A percentile compares a stretch with the other conserved stretches of the same genome.
Conservation (phyloP, 2,113 vertebrate genomes). For the Crotalus tigris region DNA sequence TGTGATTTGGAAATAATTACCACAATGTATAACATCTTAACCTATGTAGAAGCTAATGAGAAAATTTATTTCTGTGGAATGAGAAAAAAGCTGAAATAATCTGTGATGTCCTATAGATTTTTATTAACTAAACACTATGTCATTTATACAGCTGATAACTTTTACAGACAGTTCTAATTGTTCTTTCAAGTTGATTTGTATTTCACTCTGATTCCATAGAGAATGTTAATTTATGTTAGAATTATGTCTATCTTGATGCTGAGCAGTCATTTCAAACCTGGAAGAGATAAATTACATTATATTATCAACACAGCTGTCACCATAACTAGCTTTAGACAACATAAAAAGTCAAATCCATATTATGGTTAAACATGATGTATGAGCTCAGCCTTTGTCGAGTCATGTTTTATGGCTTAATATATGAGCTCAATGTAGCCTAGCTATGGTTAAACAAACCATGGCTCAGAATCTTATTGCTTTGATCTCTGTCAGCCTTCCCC, state of each 20-base stretch:
- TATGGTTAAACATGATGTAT: neutral
- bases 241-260: neutral
- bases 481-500: neutral
- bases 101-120: slow-evolving; percentile 7
- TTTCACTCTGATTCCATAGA: neutral
- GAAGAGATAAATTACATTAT: neutral
- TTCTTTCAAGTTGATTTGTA: neutral
- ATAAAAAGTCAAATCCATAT: neutral
- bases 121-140: neutral
- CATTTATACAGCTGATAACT: neutral
- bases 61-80: slow-evolving; percentile 51
- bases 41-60: slow-evolving; percentile 69
- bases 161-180: neutral
- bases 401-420: neutral
- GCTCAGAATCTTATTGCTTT: neutral
- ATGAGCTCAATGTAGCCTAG: neutral
- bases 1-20: slow-evolving; percentile 81
- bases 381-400: neutral
- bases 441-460: neutral
- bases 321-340: neutral
- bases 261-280: neutral
- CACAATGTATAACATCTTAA: slow-evolving; percentile 73
- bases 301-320: neutral
- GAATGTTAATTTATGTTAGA: neutral
- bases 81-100: slow-evolving; percentile 24